Evolutionary conservation across 2,888 invertebrate genomes (phyloP).

Genomic region (Orchesella flavescens): DNA sequence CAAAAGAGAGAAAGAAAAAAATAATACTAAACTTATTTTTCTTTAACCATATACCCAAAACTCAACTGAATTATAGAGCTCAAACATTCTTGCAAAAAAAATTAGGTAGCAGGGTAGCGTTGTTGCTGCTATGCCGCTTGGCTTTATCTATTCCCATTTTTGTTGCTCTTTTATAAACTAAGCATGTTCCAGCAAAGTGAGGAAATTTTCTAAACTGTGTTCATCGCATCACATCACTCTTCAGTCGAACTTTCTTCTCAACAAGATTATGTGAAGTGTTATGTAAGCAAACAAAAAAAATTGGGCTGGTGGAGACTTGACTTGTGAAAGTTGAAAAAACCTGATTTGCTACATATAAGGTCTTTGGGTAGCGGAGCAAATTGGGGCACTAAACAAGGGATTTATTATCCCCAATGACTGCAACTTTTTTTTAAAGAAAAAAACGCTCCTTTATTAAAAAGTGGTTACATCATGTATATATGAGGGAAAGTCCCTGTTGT

Average conservation of each 20-base stretch:
- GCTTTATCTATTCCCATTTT: too few species aligned
- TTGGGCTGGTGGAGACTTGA: not conserved
- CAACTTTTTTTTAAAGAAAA: too few species aligned
- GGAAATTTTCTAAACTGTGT: too few species aligned
- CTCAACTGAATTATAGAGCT: not conserved
- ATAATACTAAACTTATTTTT: too few species aligned
- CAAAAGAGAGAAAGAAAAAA: not conserved
- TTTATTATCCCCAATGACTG: constrained; percentile 27
- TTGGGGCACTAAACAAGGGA: constrained; percentile 37
- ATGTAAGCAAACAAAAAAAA: constrained; percentile 8
- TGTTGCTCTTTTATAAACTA: too few species aligned
- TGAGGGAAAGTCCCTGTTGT: too few species aligned
- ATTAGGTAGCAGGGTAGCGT: too few species aligned
- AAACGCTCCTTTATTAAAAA: too few species aligned
- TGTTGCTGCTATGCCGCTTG: too few species aligned
- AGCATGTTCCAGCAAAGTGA: too few species aligned
- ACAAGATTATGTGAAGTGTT: constrained; percentile 4
- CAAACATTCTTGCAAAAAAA: not conserved
- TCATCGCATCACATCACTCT: constrained; percentile 16
- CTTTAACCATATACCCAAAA: too few species aligned
- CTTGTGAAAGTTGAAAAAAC: not conserved
- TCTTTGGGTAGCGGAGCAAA: not conserved
- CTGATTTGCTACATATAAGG: not conserved
- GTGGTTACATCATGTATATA: too few species aligned
- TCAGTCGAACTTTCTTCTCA: constrained; percentile 4